Evolutionary conservation across 2,888 invertebrate species (phyloP).

Genomic region (Oscheius sp.): DNA sequence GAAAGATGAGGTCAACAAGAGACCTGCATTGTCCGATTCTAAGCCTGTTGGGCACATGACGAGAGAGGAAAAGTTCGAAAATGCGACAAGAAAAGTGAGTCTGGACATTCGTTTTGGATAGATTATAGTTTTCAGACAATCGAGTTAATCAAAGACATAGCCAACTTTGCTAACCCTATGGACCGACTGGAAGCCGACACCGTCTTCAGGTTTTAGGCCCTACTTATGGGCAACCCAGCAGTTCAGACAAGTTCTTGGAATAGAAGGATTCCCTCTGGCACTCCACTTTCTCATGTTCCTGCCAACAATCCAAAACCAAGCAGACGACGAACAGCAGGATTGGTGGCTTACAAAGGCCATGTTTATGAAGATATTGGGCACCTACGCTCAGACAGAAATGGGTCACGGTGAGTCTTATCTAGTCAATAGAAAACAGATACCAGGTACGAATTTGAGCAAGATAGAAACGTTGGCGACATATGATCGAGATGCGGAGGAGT

Average conservation of each 20-base stretch:
- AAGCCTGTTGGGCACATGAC: slow-evolving; percentile 67
- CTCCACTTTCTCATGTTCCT: slow-evolving; percentile 93
- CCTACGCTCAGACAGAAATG: slow-evolving; percentile 94
- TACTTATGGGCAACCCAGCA: too few relatives aligned
- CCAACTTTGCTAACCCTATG: background rate
- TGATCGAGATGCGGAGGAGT: slow-evolving; percentile 85
- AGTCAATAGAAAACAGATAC: slow-evolving; percentile 27
- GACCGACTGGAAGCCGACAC: too few relatives aligned
- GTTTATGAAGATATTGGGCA: slow-evolving; percentile 87
- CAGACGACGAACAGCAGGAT: slow-evolving; percentile 30
- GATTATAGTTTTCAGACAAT: background rate
- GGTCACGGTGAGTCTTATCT: slow-evolving; percentile 79
- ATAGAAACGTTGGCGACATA: slow-evolving; percentile 92
- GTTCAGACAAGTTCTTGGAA: slow-evolving; percentile 4
- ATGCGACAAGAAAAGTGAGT: slow-evolving; percentile 20
- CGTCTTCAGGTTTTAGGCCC: too few relatives aligned
- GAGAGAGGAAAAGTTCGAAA: slow-evolving; percentile 71
- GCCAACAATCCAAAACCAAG: slow-evolving; percentile 82
- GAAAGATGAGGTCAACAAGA: slow-evolving; percentile 39
- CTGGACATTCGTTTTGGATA: too few relatives aligned
- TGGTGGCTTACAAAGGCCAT: slow-evolving; percentile 82
- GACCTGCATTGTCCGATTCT: slow-evolving; percentile 62
- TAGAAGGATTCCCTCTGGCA: slow-evolving; percentile 77
- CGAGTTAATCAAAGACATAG: background rate
- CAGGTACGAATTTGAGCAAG: slow-evolving; percentile 84